These are phyloP conservation scores for Scophthalmus maximus DNA, from an alignment of 2,113 vertebrate genomes.

Conservation along the genomic window DNA sequence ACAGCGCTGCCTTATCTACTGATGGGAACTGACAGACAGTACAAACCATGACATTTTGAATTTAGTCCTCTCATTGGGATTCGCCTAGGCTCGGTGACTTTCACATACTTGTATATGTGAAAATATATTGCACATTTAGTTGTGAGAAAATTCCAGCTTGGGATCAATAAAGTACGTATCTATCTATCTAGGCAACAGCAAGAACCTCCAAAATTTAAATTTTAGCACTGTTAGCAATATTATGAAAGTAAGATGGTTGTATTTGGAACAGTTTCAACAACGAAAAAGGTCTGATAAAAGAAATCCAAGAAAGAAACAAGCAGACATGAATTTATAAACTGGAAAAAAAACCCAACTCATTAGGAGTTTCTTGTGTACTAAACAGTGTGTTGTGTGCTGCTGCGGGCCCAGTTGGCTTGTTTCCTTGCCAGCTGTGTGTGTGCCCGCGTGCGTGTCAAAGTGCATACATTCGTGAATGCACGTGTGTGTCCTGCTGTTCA, in stretches of 20 bases:
- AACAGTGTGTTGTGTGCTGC: conserved; percentile 31
- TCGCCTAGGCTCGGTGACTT: conserved; percentile 14
- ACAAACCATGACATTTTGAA: conserved; percentile 52
- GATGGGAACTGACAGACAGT: conserved; percentile 29
- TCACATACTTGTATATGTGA: too few species aligned
- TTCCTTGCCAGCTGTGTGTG: conserved; percentile 45
- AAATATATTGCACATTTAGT: too few species aligned
- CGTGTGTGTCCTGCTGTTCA: conserved; percentile 51
- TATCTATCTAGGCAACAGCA: too few species aligned
- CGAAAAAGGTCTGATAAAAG: neutral
- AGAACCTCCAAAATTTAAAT: too few species aligned
- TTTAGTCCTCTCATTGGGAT: conserved; percentile 11
- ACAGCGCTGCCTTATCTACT: conserved; percentile 32
- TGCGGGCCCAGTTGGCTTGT: conserved; percentile 23
- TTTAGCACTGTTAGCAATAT: neutral
- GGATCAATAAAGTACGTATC: too few species aligned
- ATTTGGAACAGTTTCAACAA: neutral
- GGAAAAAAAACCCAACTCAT: conserved; percentile 37
- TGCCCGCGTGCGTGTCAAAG: neutral
- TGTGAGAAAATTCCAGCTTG: neutral
- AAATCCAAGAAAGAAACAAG: neutral
- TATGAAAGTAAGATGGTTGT: too few species aligned
- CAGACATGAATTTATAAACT: neutral
- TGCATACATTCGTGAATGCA: neutral
- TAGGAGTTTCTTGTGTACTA: conserved; percentile 26